Conservation (phyloP, 2,888 invertebrate species). For the Apodemia arnacis region DNA sequence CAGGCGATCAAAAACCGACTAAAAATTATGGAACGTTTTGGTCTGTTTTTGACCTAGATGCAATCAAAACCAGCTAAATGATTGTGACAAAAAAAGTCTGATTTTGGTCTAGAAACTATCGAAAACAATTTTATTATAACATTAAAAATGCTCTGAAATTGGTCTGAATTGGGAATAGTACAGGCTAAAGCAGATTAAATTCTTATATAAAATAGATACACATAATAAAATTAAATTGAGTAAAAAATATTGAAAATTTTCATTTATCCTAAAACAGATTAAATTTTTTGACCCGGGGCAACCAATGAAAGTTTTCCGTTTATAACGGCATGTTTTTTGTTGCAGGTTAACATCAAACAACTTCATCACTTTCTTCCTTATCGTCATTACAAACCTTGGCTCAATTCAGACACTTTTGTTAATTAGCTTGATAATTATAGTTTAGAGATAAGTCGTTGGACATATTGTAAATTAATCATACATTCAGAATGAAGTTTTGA, state of each 20-base stretch:
- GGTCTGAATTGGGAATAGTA: not conserved
- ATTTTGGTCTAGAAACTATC: not conserved
- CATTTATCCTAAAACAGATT: constrained; percentile 8
- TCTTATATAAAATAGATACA: constrained; percentile 3
- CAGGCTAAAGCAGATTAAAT: constrained; percentile 2
- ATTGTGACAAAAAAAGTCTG: constrained; percentile 4
- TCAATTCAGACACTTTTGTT: too few relatives aligned
- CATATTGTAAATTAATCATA: too few relatives aligned
- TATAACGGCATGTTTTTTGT: too few relatives aligned
- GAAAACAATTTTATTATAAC: not conserved
- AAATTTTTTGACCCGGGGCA: not conserved
- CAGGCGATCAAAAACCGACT: not conserved
- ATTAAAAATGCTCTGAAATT: not conserved
- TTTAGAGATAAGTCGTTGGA: too few relatives aligned
- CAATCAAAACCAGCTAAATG: constrained; percentile 3
- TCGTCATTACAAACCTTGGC: too few relatives aligned
- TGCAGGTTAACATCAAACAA: too few relatives aligned
- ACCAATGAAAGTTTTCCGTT: too few relatives aligned
- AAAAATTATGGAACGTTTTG: not conserved
- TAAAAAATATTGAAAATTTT: constrained; percentile 1
- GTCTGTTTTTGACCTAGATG: not conserved
- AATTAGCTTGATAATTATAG: too few relatives aligned
- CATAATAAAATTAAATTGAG: constrained; percentile 5
- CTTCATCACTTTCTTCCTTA: too few relatives aligned
- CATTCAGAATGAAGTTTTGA: too few relatives aligned